These are phyloP conservation scores for Myripristis jacobus DNA, from an alignment of 2,797 vertebrate species.

Conservation along the genomic window DNA sequence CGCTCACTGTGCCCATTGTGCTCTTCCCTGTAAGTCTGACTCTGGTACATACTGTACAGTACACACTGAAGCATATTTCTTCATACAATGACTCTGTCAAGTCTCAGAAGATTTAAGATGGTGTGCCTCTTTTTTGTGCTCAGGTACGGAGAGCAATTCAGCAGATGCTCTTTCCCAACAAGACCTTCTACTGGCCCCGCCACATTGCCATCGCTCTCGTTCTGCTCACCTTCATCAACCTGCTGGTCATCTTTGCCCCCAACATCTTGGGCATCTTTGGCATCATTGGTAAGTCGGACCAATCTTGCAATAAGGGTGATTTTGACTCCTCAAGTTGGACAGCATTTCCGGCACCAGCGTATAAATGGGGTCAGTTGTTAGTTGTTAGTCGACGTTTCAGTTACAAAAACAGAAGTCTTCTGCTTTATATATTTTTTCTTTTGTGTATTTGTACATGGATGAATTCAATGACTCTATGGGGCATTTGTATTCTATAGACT, in stretches of 20 bases:
- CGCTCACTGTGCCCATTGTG: slow-evolving; percentile 96
- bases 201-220: slow-evolving; percentile 87
- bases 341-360: not conserved
- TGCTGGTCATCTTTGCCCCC: slow-evolving; percentile 97
- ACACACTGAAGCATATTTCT: not conserved
- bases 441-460: too few relatives aligned
- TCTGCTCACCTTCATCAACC: slow-evolving; percentile 92
- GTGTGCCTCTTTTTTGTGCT: not conserved
- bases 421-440: too few relatives aligned
- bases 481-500: too few relatives aligned
- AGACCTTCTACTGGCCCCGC: slow-evolving; percentile 94
- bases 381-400: too few relatives aligned
- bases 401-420: too few relatives aligned
- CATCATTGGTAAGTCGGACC: slow-evolving; percentile 89
- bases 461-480: too few relatives aligned
- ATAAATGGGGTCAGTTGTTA: not conserved
- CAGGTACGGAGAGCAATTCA: slow-evolving; percentile 96
- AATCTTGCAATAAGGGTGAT: not conserved
- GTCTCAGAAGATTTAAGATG: not conserved
- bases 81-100: not conserved
- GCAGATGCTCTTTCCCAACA: slow-evolving; percentile 94
- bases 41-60: not conserved
- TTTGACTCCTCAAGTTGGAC: not conserved
- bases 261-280: slow-evolving; percentile 98
- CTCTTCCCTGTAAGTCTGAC: slow-evolving; percentile 92